Evolutionary conservation across 2,797 vertebrate species (phyloP), one percentile per base, ranked within the genome.

Genomic region (Crenuchus spilurus): DNA sequence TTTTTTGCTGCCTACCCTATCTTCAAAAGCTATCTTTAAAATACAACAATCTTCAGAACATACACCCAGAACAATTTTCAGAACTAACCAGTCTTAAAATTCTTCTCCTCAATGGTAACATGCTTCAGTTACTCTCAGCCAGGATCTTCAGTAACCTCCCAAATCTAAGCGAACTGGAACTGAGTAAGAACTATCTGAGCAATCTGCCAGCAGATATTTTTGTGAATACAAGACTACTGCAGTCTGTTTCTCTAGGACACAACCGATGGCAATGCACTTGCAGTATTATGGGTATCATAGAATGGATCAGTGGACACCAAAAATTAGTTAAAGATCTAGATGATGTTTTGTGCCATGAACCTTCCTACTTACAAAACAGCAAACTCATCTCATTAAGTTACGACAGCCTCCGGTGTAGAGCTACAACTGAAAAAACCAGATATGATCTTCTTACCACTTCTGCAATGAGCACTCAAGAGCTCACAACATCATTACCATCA

Each of bases 201-300:
- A 81, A 70, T 52, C 87, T 94, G 2, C 78, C 90, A 3, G 89
- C 80, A 68, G 70, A 87, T 22, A 83, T 87, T 72, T 92, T 94
- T 60, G 54, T 24, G 14, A 78, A 80, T 52, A 84, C 83, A 42
- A 26, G 2, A 37, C n/a, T 0, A 6, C 72, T 92, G 54, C 63
- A 0, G 5, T 1, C 0, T 20, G 76, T 94, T 31, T 41, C 0
- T 41, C 83, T 97, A 48, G 87, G 87, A 0, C 10, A 46, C 2
- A 97, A 97, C 77, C 92, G 82, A 46, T 97, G 96, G 97, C 80
- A 86, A 52, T 98, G 96, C 0, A 82, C 86, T 70, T 97, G 95
- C 76, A 76, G 73, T 37, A 92, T 97, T 54, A 78, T 88, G 84
- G 91, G 72, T 7, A 86, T 97, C 63, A 86, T 39, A 10, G 70